Evolutionary conservation across 2,888 invertebrate species (phyloP).

Genomic region (Tuberolachnus salignus): DNA sequence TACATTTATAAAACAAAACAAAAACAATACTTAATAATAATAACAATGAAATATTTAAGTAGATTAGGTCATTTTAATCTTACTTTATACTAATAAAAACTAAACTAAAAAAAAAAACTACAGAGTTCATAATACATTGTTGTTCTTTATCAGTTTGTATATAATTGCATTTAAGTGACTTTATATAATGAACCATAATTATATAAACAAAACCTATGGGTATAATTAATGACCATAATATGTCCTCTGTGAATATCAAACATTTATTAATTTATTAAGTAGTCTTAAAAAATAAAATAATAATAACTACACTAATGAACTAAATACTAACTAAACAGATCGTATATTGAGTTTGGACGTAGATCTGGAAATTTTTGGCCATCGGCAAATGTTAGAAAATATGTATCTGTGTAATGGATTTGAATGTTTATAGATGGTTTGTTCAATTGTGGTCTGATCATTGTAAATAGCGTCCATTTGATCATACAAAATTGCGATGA

Average conservation of each 20-base stretch:
- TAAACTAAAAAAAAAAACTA: neutral
- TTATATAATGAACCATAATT: neutral
- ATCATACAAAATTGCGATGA: conserved; percentile 83
- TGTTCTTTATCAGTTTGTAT: neutral
- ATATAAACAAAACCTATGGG: too few relatives aligned
- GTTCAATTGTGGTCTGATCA: conserved; percentile 84
- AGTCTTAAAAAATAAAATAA: neutral
- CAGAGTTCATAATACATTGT: neutral
- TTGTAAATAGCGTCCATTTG: conserved; percentile 82
- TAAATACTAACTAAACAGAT: conserved; percentile 31
- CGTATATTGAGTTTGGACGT: conserved; percentile 39
- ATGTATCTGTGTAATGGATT: conserved; percentile 45
- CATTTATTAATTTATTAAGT: neutral
- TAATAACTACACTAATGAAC: neutral
- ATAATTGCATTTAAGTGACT: neutral
- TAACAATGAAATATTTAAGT: neutral
- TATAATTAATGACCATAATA: neutral
- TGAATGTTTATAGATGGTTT: conserved; percentile 61
- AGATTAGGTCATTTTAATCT: neutral
- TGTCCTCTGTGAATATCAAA: neutral
- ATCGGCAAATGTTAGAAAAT: conserved; percentile 40
- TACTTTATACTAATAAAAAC: neutral
- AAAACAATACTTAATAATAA: too few relatives aligned
- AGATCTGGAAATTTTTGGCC: conserved; percentile 52
- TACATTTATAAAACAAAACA: too few relatives aligned